Conservation (phyloP, 2,797 vertebrate species). For the Champsocephalus esox region DNA sequence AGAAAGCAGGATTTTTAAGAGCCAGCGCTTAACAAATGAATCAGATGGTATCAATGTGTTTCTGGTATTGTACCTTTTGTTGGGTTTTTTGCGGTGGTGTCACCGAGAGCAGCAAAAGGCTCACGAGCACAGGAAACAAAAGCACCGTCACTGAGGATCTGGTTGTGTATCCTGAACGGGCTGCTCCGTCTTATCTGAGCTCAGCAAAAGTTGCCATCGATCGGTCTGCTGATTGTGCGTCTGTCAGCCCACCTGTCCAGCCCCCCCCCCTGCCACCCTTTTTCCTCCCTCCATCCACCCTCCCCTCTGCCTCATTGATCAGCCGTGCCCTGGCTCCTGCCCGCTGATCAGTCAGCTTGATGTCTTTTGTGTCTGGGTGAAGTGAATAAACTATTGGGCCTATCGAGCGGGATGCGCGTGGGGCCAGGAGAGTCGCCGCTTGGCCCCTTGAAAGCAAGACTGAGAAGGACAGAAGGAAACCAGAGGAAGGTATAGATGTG, state of each 20-base stretch:
- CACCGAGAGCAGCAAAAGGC: slow-evolving; percentile 44
- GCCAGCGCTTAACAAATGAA: slow-evolving; percentile 35
- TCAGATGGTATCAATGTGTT: slow-evolving; percentile 48
- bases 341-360: slow-evolving; percentile 77
- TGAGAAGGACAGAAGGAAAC: slow-evolving; percentile 10
- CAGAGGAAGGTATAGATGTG: slow-evolving; percentile 1
- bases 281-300: slow-evolving; percentile 11
- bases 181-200: slow-evolving; percentile 76
- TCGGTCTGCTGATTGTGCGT: slow-evolving; percentile 72
- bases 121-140: slow-evolving; percentile 68
- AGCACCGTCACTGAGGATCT: slow-evolving; percentile 65
- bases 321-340: slow-evolving; percentile 63
- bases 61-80: slow-evolving; percentile 28
- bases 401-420: slow-evolving; percentile 63
- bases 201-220: slow-evolving; percentile 79
- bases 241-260: slow-evolving; percentile 68
- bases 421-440: slow-evolving; percentile 42
- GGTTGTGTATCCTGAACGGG: slow-evolving; percentile 54
- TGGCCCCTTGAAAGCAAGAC: slow-evolving; percentile 29
- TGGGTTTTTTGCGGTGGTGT: slow-evolving; percentile 3
- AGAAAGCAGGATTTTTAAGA: slow-evolving; percentile 25
- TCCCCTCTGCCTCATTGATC: slow-evolving; percentile 71
- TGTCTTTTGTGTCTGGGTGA: slow-evolving; percentile 76
- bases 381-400: slow-evolving; percentile 80
- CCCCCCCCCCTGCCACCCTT: slow-evolving; percentile 27